These are phyloP conservation scores for Spermophilus dauricus DNA, from an alignment of 2,113 vertebrate genomes.

Conservation along the genomic window DNA sequence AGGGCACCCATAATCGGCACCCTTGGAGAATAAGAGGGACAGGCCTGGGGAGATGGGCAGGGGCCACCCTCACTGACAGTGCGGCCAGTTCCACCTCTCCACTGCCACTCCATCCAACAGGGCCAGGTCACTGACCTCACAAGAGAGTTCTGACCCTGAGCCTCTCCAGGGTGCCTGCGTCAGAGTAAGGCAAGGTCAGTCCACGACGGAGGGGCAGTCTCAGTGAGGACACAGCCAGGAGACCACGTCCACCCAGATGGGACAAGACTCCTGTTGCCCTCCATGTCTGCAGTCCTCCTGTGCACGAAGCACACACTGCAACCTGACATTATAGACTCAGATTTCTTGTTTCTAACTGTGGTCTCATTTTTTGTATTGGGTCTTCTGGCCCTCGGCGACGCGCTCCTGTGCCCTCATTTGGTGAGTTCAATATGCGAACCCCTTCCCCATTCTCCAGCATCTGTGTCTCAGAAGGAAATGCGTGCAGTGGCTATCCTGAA, in stretches of 20 bases:
- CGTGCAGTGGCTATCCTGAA: accelerated
- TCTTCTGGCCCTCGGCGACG: not conserved
- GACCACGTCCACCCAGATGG: accelerated
- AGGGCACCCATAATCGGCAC: accelerated
- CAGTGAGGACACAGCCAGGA: accelerated
- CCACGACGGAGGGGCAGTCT: accelerated
- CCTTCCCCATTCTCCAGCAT: accelerated
- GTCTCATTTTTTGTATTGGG: not conserved
- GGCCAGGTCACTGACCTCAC: accelerated
- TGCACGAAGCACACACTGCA: accelerated
- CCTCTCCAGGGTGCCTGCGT: not conserved
- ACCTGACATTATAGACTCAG: accelerated
- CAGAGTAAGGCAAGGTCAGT: not conserved
- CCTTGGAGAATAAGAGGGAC: accelerated
- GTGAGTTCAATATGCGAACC: accelerated
- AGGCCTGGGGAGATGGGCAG: not conserved
- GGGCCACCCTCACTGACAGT: accelerated
- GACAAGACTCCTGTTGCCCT: accelerated
- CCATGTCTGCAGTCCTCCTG: accelerated
- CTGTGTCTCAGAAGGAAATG: no score
- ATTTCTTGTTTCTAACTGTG: accelerated
- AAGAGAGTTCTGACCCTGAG: accelerated
- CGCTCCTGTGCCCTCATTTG: accelerated
- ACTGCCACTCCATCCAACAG: accelerated
- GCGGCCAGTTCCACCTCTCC: accelerated